Base-by-base conservation (phyloP, 1,140 invertebrate genomes). In the Zaprionus capensis region DNA sequence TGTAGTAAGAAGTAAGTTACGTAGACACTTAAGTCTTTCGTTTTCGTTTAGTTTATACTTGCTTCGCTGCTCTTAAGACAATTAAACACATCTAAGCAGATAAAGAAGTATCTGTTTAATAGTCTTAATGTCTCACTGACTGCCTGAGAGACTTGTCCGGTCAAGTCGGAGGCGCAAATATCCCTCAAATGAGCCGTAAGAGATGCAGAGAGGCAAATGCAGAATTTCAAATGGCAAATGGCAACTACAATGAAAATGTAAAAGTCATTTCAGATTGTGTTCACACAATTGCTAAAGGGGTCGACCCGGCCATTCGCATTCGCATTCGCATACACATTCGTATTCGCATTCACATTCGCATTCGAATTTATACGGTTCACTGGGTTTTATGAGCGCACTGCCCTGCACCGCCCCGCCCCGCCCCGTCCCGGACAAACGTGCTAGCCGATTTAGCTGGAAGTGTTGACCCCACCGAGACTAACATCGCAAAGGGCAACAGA, bases 141-240 rank as follows among this genome's bases (percentile, higher is more conserved):
- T 7, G 41, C 17, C 41, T 6, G 41, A 9, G 20, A 7, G 5
- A 41, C 38, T n/a, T 31, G 31, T 31, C 31, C 34, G 56, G 55
- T 67, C 56, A 44, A 73, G 63, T 61, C 41, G 49, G 67, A 67
- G 58, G 68, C 46, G 78, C 74, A 71, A 81, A 85, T 71, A 81
- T 71, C 78, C 62, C 78, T 81, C 70, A 84, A 84, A 84, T 81
- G 82, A 85, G 78, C 78, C 67, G 76, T 85, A 57, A 85, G 51
- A 70, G 51, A 74, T 64, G 51, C 46, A 66, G 67, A 63, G 71
- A 70, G 71, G 71, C 34, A 44, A 84, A 81, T 81, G 79, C 64
- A 75, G 64, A 81, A 80, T 72, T 85, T 84, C 63, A 71, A 81
- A 74, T 78, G 62, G 65, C 11, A 22, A 44, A 17, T 44, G 41